Percentiles rank a stretch among this genome's conserved stretches.
Conservation (phyloP, 2,113 vertebrate genomes). For the Myiopsitta monachus region DNA sequence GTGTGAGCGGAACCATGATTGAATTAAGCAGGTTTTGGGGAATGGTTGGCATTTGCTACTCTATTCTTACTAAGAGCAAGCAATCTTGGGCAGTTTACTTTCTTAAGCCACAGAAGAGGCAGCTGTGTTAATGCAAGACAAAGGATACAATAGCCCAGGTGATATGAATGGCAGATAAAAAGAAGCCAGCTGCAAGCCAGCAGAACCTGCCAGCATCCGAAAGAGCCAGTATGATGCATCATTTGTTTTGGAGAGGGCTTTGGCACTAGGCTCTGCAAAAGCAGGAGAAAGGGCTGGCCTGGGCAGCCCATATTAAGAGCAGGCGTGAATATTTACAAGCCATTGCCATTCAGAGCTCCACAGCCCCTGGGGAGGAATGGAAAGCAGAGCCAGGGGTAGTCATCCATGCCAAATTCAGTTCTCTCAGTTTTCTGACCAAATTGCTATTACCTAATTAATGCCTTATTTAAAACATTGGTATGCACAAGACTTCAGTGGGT, state of each 20-base stretch:
- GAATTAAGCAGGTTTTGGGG: background rate
- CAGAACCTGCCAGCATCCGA: background rate
- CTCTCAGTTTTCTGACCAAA: background rate
- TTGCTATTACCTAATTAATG: slow-evolving; percentile 14
- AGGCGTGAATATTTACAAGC: background rate
- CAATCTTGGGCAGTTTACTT: background rate
- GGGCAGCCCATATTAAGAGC: background rate
- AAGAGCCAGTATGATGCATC: background rate
- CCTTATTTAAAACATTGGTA: background rate
- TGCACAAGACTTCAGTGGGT: background rate
- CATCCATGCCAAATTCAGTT: background rate
- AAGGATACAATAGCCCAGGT: background rate
- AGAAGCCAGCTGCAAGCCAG: background rate
- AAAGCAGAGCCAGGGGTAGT: background rate
- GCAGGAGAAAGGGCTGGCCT: background rate
- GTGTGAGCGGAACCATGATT: background rate
- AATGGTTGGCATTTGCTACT: background rate
- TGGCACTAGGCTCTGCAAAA: background rate
- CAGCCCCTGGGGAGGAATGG: background rate
- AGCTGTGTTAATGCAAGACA: rapidly evolving
- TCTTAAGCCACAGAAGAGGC: background rate
- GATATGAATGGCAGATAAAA: background rate
- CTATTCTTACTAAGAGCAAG: background rate
- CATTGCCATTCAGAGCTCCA: background rate
- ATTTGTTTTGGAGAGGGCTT: background rate